These are phyloP conservation scores for Phyllotis vaccarum DNA, from an alignment of 2,797 vertebrate genomes.

Conservation along the genomic window DNA sequence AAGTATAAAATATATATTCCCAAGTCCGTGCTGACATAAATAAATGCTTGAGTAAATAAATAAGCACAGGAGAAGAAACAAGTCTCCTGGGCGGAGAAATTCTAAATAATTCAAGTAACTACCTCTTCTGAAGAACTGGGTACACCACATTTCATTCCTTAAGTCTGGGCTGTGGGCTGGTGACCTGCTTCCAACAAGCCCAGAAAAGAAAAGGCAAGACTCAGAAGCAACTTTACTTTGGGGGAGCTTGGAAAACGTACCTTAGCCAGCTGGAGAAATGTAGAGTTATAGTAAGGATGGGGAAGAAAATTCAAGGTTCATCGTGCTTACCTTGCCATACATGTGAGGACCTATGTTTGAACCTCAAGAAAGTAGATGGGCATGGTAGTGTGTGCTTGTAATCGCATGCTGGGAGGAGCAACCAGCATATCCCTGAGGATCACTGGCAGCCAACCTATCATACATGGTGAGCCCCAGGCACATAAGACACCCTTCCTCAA, in stretches of 20 bases:
- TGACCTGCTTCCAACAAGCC: background rate
- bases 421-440: background rate
- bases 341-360: background rate
- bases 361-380: background rate
- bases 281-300: background rate
- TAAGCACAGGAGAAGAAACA: background rate
- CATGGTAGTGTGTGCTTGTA: background rate
- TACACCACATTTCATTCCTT: background rate
- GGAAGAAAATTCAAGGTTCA: background rate
- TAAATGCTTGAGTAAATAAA: conserved; percentile 1
- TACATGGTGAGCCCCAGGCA: background rate
- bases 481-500: background rate
- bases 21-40: background rate
- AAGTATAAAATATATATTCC: conserved; percentile 5
- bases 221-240: background rate
- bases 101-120: conserved; percentile 35
- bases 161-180: background rate
- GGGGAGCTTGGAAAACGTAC: background rate
- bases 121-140: background rate
- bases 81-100: background rate
- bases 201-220: background rate
- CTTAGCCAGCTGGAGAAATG: background rate
- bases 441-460: background rate
- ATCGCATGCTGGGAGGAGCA: background rate
- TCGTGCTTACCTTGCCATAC: background rate